These are phyloP conservation scores for Pelobates cultripes DNA, from an alignment of 2,797 vertebrate genomes.

Conservation along the genomic window DNA sequence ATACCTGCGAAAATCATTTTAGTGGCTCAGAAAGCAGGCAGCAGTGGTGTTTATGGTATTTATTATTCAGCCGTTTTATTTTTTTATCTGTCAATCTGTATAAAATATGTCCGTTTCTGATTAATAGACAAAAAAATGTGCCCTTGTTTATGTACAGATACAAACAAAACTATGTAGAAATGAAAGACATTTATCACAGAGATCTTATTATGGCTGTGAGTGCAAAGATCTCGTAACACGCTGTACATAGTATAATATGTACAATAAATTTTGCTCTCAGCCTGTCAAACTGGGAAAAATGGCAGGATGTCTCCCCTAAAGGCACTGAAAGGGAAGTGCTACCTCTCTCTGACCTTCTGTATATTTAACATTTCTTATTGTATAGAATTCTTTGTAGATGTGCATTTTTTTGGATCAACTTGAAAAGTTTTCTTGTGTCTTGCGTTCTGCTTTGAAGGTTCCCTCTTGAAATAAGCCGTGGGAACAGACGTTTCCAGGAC, in stretches of 20 bases:
- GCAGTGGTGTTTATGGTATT: too few relatives aligned
- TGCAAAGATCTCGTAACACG: background rate
- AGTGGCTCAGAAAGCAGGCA: too few relatives aligned
- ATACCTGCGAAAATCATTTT: too few relatives aligned
- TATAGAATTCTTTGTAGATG: slow-evolving; percentile 19
- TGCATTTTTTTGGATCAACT: slow-evolving; percentile 23
- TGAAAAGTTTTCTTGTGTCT: slow-evolving; percentile 30
- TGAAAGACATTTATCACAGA: slow-evolving; percentile 6
- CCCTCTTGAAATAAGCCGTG: slow-evolving; percentile 8
- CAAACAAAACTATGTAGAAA: background rate
- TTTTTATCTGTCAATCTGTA: too few relatives aligned
- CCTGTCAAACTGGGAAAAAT: slow-evolving; percentile 29
- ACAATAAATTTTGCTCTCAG: slow-evolving; percentile 28
- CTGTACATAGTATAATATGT: slow-evolving; percentile 7
- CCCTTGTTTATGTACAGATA: background rate
- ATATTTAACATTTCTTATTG: slow-evolving; percentile 30
- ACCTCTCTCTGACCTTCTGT: slow-evolving; percentile 24
- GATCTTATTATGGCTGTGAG: slow-evolving; percentile 12
- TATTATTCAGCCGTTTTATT: too few relatives aligned
- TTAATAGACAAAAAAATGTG: too few relatives aligned
- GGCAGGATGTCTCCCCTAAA: slow-evolving; percentile 38
- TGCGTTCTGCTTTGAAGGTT: slow-evolving; percentile 8
- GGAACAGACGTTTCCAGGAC: slow-evolving; percentile 13
- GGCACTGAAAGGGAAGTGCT: slow-evolving; percentile 33
- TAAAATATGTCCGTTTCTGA: too few relatives aligned